These are phyloP conservation scores for Coenonympha glycerion DNA, from an alignment of 2,888 invertebrate species.

Conservation along the genomic window DNA sequence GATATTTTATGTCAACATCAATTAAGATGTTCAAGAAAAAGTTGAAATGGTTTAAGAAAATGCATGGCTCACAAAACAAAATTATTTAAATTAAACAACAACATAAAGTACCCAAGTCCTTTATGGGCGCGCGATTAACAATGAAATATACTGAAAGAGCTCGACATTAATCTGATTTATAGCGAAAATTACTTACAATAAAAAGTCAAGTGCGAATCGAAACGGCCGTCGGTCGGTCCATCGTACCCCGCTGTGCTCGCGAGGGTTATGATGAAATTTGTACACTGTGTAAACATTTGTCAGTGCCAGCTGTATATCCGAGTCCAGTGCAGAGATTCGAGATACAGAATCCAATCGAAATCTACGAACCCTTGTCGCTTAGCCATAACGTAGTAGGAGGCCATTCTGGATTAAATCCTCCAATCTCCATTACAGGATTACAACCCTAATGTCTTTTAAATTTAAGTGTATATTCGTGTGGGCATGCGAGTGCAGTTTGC, in stretches of 20 bases:
- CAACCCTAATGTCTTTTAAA: conserved; percentile 35
- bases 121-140: not conserved
- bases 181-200: conserved; percentile 23
- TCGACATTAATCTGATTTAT: conserved; percentile 8
- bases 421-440: conserved; percentile 34
- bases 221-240: conserved; percentile 24
- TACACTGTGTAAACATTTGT: conserved; percentile 67
- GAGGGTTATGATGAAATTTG: conserved; percentile 61
- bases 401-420: conserved; percentile 66
- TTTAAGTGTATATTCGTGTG: conserved; percentile 37
- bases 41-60: no score
- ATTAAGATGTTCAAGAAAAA: no score
- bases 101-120: not conserved
- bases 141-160: conserved; percentile 3
- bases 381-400: conserved; percentile 72
- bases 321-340: conserved; percentile 62
- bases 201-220: conserved; percentile 30
- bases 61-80: no score
- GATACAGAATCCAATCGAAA: conserved; percentile 71
- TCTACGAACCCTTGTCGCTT: conserved; percentile 72
- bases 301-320: conserved; percentile 56
- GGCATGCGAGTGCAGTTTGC: conserved; percentile 58
- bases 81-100: no score
- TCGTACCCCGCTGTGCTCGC: conserved; percentile 32
- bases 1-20: no score